These are phyloP conservation scores for Chunga burmeisteri DNA, from an alignment of 2,113 vertebrate genomes.

Conservation along the genomic window DNA sequence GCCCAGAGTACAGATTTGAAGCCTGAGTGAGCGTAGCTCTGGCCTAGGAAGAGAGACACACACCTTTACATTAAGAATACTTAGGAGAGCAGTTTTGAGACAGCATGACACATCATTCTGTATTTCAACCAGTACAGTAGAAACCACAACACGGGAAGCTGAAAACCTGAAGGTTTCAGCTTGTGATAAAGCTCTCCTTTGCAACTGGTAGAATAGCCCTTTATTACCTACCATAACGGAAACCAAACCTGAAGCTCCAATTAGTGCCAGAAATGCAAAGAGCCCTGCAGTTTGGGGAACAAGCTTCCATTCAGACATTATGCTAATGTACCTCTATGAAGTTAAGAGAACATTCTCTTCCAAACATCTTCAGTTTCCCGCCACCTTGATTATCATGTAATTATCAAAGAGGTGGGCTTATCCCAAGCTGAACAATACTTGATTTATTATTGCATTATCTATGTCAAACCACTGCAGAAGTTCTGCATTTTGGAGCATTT, in stretches of 20 bases:
- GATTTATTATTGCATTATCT: not conserved
- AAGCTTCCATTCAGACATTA: not conserved
- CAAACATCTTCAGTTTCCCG: not conserved
- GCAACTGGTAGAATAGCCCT: not conserved
- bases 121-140: not conserved
- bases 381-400: not conserved
- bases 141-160: not conserved
- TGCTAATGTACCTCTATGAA: not conserved
- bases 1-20: constrained; percentile 94
- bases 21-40: constrained; percentile 96
- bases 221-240: not conserved
- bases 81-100: not conserved
- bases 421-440: not conserved
- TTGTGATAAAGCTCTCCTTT: not conserved
- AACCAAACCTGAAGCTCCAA: not conserved
- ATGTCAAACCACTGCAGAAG: not conserved
- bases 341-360: not conserved
- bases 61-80: not conserved
- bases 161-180: not conserved
- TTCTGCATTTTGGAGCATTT: not conserved
- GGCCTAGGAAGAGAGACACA: constrained; percentile 77
- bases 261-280: not conserved
- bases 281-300: not conserved
- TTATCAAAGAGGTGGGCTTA: not conserved
- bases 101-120: not conserved